A percentile compares a stretch with the other conserved stretches of the same genome.
phyloP scores from a whole-genome alignment of 2,888 invertebrate genomes.

The Epicampocera succincta region DNA sequence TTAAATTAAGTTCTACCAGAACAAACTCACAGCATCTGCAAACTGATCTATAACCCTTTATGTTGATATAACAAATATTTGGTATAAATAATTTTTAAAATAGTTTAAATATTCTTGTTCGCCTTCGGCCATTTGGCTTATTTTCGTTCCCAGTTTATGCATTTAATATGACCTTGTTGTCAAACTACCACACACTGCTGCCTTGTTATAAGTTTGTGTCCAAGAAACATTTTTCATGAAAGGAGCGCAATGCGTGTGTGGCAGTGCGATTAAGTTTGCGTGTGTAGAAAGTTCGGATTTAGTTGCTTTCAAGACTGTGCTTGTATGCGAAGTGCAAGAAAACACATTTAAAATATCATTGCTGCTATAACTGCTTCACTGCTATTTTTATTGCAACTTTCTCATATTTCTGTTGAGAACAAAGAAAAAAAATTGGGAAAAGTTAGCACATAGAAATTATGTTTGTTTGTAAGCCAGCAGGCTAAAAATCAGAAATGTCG shows the following conservation, averaged over 20 bases:
- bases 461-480: conserved; percentile 12
- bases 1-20: too few species aligned
- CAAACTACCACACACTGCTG: conserved; percentile 16
- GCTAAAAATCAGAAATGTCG: conserved; percentile 67
- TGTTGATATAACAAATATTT: too few species aligned
- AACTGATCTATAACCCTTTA: too few species aligned
- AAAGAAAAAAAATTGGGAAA: too few species aligned
- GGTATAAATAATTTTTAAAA: too few species aligned
- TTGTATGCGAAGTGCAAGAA: neutral
- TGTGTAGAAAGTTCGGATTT: conserved; percentile 16
- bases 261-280: neutral
- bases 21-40: too few species aligned
- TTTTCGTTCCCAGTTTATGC: conserved; percentile 1
- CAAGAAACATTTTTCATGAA: neutral
- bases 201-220: conserved; percentile 31
- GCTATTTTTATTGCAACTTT: conserved; percentile 4
- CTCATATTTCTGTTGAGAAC: neutral
- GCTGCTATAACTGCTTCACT: neutral
- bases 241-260: neutral
- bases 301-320: conserved; percentile 4
- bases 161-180: conserved; percentile 1
- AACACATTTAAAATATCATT: neutral
- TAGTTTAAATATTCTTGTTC: too few species aligned
- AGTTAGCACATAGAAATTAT: neutral
- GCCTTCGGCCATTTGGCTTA: too few species aligned